Evolutionary conservation across 1,140 invertebrate genomes (phyloP).

Genomic region (Apis laboriosa): DNA sequence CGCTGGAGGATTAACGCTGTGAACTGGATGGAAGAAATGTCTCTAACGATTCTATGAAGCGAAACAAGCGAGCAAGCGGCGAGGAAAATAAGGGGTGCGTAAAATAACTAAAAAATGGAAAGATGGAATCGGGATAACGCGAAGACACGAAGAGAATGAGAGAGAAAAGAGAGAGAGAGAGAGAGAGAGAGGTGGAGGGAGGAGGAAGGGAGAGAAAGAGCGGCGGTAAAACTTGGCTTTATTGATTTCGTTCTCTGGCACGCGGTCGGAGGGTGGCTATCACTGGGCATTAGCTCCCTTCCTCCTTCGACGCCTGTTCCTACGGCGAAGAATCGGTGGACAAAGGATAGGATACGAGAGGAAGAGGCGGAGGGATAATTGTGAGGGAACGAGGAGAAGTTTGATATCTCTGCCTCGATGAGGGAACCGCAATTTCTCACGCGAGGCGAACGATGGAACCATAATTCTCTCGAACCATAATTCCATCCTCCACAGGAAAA

Average conservation of each 20-base stretch:
- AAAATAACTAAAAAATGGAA: background rate
- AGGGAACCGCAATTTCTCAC: constrained; percentile 45
- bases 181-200: background rate
- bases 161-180: too few relatives aligned
- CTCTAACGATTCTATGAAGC: background rate
- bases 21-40: background rate
- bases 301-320: constrained; percentile 3
- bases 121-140: background rate
- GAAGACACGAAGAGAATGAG: background rate
- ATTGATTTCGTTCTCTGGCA: constrained; percentile 58
- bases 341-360: background rate
- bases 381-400: constrained; percentile 18
- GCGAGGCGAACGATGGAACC: background rate
- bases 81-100: too few relatives aligned
- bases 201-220: constrained; percentile 15
- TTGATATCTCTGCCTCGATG: constrained; percentile 37
- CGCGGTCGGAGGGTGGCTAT: constrained; percentile 45
- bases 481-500: background rate
- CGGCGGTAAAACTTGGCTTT: constrained; percentile 46
- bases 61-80: background rate
- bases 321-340: background rate
- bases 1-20: too few relatives aligned
- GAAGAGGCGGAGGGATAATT: constrained; percentile 19
- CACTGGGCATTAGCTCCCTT: constrained; percentile 55
- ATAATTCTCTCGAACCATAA: background rate